Base-by-base conservation (phyloP, 2,113 vertebrate genomes). In the Hippocampus abdominalis region DNA sequence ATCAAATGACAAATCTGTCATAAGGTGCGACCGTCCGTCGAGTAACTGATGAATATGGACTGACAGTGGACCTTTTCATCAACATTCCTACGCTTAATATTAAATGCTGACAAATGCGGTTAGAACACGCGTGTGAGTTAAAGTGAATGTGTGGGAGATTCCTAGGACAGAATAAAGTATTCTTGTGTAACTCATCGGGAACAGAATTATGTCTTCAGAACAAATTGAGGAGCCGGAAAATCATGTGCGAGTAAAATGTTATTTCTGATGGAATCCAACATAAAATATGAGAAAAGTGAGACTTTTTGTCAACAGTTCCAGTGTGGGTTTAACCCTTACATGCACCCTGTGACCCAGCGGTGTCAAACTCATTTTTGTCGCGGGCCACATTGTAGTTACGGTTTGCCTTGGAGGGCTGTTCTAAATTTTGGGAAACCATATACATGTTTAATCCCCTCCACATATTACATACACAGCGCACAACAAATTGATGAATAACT, bases 81-180 rank as follows among this genome's bases (percentile, higher is more conserved):
- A 29, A 48, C 39, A 74, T 68, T 74, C 20, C 67, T 49, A 1
- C 16, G 8, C 63, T 3, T n/a, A 13, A 69, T 15, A 46, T 9
- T 61, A 29, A 39, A 61, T 42, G 46, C 64, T 59, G 64, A 29
- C 40, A 60, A 40, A 39, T 10, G 27, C 25, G 64, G 64, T 32
- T 2, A 1, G n/a, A 61, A 44, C 0, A 65, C 66, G 59, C 1
- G 20, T 48, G 68, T 46, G 48, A 54, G 62, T 23, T 61, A 39
- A 29, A 16, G 57, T 29, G 32, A 29, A 57, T 4, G 57, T 69
- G 71, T 62, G 53, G 61, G 69, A 69, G 61, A 53, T 51, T 29
- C 29, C 16, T 12, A 71, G 73, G 53, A 73, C 78, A 76, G 44
- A 70, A 71, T 25, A 20, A 64, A 63, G 12, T 59, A 40, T 73